These are phyloP conservation scores for Leptinotarsa rubiginosa DNA, from an alignment of 2,888 invertebrate genomes.

Conservation along the genomic window DNA sequence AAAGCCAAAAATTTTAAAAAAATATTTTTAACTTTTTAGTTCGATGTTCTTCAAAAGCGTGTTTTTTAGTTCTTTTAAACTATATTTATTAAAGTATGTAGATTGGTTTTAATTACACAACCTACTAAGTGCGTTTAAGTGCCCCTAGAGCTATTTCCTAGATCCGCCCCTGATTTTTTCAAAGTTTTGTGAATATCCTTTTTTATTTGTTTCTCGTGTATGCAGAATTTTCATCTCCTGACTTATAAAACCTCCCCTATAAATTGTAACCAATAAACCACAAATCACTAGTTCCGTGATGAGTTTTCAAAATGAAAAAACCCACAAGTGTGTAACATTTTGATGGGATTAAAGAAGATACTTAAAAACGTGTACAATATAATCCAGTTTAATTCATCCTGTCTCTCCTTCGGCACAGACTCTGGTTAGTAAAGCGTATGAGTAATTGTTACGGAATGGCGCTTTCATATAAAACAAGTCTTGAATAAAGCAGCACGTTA, in stretches of 20 bases:
- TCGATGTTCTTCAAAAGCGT: too few species aligned
- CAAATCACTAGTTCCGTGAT: constrained; percentile 1
- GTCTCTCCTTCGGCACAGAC: constrained; percentile 16
- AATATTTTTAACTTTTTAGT: too few species aligned
- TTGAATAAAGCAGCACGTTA: constrained; percentile 29
- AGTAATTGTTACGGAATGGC: constrained; percentile 59
- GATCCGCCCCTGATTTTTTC: too few species aligned
- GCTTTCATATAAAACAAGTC: constrained; percentile 45
- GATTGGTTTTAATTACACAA: too few species aligned
- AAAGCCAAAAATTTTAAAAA: too few species aligned
- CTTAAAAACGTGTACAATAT: constrained; percentile 21
- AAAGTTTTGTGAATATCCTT: too few species aligned
- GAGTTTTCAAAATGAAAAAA: constrained; percentile 13
- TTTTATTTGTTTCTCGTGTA: too few species aligned
- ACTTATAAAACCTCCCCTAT: background rate
- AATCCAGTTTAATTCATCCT: constrained; percentile 10
- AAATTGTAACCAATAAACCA: background rate
- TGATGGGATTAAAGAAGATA: constrained; percentile 18
- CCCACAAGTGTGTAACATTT: constrained; percentile 3
- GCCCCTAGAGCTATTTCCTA: too few species aligned
- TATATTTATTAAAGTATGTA: too few species aligned
- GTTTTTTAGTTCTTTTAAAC: too few species aligned
- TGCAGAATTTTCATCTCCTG: too few species aligned
- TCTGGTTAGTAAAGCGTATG: constrained; percentile 30
- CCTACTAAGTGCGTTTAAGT: too few species aligned